These are phyloP conservation scores for Theocolax elegans DNA, from an alignment of 1,140 invertebrate genomes.

Conservation along the genomic window DNA sequence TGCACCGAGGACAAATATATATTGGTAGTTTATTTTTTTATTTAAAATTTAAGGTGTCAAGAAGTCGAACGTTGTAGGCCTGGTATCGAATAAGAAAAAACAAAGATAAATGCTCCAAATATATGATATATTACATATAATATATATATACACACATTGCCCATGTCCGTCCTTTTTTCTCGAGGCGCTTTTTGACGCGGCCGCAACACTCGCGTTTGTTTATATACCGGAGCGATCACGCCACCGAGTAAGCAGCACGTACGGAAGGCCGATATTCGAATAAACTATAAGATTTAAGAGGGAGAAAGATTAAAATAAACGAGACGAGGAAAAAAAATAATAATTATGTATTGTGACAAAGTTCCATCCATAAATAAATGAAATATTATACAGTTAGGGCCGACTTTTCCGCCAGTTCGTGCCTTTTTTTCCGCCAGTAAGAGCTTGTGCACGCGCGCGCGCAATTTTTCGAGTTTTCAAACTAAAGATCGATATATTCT, in stretches of 20 bases:
- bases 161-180: slow-evolving; percentile 40
- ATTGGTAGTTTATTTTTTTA: slow-evolving; percentile 33
- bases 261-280: neutral
- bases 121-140: too few relatives aligned
- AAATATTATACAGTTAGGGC: slow-evolving; percentile 69
- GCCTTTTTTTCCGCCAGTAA: slow-evolving; percentile 67
- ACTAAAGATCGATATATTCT: too few relatives aligned
- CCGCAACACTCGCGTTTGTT: slow-evolving; percentile 55
- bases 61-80: too few relatives aligned
- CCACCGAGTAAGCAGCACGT: slow-evolving; percentile 48
- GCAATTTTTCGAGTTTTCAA: slow-evolving; percentile 36
- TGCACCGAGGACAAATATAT: slow-evolving; percentile 34
- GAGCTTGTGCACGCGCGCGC: slow-evolving; percentile 41
- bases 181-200: slow-evolving; percentile 19
- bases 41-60: slow-evolving; percentile 20
- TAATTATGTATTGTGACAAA: slow-evolving; percentile 68
- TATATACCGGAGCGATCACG: too few relatives aligned
- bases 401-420: slow-evolving; percentile 69
- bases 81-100: too few relatives aligned
- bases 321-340: slow-evolving; percentile 50
- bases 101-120: slow-evolving; percentile 33
- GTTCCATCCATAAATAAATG: slow-evolving; percentile 69
- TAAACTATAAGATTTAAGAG: slow-evolving; percentile 16
- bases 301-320: slow-evolving; percentile 21
- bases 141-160: too few relatives aligned